A percentile compares a stretch with the other conserved stretches of the same genome.
Conservation (phyloP, 2,113 vertebrate genomes). For the Pogona vitticeps region DNA sequence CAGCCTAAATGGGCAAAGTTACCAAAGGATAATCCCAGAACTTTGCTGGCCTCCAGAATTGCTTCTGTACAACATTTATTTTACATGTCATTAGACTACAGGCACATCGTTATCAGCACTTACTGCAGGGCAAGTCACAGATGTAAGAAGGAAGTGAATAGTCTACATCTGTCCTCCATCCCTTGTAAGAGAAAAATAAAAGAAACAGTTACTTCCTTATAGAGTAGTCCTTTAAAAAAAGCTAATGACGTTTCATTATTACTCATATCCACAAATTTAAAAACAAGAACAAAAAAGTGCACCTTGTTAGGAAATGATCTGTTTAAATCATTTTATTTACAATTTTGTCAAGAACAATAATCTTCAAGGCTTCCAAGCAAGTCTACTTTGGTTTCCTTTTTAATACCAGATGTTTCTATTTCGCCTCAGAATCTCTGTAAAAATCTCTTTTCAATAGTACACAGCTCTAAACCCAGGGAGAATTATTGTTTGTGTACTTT, state of each 20-base stretch:
- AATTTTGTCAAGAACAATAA: neutral
- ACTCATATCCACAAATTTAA: conserved; percentile 4
- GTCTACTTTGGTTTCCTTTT: neutral
- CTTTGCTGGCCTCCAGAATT: neutral
- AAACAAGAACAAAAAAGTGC: too few species aligned
- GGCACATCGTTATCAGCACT: conserved; percentile 40
- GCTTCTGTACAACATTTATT: neutral
- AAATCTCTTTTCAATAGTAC: neutral
- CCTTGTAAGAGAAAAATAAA: conserved; percentile 61
- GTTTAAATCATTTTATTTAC: neutral
- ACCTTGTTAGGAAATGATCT: neutral
- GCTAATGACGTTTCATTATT: conserved; percentile 19
- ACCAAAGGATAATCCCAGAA: neutral
- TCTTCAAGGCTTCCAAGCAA: neutral
- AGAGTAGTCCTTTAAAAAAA: neutral
- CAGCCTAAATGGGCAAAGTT: neutral
- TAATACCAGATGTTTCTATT: neutral
- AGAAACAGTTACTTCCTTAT: conserved; percentile 31
- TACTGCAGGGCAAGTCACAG: conserved; percentile 68
- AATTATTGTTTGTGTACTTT: neutral
- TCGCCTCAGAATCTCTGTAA: neutral
- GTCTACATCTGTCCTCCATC: conserved; percentile 73
- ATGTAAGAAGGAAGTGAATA: conserved; percentile 69
- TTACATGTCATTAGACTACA: neutral
- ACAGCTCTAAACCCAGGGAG: neutral